Evolutionary conservation across 2,888 invertebrate genomes (phyloP), one percentile per base, ranked within the genome.

Genomic region (Polydrusus cervinus): DNA sequence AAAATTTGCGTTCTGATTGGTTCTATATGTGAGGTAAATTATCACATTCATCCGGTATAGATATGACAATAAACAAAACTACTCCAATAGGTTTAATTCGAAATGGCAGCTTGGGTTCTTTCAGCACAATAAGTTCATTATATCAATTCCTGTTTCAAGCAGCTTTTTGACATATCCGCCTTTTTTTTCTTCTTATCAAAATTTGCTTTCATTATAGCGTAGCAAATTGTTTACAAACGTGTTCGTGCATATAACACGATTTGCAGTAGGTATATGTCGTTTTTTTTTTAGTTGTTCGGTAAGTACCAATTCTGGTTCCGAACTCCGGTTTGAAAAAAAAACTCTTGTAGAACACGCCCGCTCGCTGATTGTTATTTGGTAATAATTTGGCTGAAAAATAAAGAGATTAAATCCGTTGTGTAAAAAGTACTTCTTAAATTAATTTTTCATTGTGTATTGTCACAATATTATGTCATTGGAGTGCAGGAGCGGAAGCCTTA

Each of bases 191-290:
- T 55, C 55, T 55, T 55, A 55, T 55, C 25, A 30, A 30, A 55
- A 30, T 55, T 30, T 30, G n/a, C 49, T 55, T 55, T 30, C 11
- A 55, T 30, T n/a, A n/a, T n/a, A 8, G 34, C 1, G 55, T 30
- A 55, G 14, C 55, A n/a, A 55, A 55, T 55, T 55, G 55, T 55
- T 55, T 55, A 25, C 30, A 7, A n/a, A 55, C 55, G 3, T 30
- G 55, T 25, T 55, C 55, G 55, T 55, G 55, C 55, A 55, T 55
- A 30, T 13, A 25, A 25, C 20, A 10, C 25, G 13, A 51, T 51
- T 25, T 25, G 25, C 30, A 30, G n/a, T 18, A 9, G 30, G 13
- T 30, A 30, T 30, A 14, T 55, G 18, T 11, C 11, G 13, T 51
- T 11, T 11, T 11, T 51, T 51, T 51, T 20, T 51, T 51, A n/a